Conservation (phyloP, 2,888 invertebrate species). For the Copidosoma aretas region DNA sequence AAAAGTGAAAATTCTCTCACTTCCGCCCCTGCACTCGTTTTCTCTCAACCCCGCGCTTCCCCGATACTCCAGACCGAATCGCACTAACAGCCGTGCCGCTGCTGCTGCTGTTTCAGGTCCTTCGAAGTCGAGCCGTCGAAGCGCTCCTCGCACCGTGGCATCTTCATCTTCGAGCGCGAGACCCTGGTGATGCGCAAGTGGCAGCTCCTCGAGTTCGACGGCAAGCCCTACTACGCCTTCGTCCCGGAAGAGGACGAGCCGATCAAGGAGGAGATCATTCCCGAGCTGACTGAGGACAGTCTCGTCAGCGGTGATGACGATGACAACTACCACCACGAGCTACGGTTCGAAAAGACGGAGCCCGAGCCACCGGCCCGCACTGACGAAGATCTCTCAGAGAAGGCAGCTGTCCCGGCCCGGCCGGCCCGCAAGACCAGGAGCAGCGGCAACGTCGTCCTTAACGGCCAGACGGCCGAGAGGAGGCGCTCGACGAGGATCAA, state of each 20-base stretch:
- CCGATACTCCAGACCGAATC: background rate
- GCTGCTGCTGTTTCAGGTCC: conserved; percentile 58
- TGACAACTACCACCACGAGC: conserved; percentile 22
- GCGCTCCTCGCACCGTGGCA: conserved; percentile 47
- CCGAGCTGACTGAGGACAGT: conserved; percentile 40
- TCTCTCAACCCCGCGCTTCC: too few species aligned
- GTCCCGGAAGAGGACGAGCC: conserved; percentile 56
- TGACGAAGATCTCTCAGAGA: background rate
- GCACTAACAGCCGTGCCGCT: conserved; percentile 39
- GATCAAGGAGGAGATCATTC: conserved; percentile 48
- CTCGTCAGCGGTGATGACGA: conserved; percentile 39
- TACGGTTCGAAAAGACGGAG: conserved; percentile 1
- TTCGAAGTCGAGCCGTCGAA: conserved; percentile 17
- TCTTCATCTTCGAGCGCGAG: conserved; percentile 58
- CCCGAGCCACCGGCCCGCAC: background rate
- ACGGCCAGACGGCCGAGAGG: background rate
- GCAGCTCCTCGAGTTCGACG: conserved; percentile 61
- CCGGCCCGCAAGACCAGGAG: background rate
- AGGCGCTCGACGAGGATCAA: conserved; percentile 11
- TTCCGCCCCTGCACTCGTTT: too few species aligned
- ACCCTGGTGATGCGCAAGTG: conserved; percentile 60
- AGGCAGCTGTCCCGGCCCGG: background rate
- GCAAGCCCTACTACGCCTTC: conserved; percentile 60
- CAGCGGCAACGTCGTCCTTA: background rate
- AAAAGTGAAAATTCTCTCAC: too few species aligned